These are phyloP conservation scores for Lepisosteus oculatus DNA, from an alignment of 2,113 vertebrate genomes.

Conservation along the genomic window DNA sequence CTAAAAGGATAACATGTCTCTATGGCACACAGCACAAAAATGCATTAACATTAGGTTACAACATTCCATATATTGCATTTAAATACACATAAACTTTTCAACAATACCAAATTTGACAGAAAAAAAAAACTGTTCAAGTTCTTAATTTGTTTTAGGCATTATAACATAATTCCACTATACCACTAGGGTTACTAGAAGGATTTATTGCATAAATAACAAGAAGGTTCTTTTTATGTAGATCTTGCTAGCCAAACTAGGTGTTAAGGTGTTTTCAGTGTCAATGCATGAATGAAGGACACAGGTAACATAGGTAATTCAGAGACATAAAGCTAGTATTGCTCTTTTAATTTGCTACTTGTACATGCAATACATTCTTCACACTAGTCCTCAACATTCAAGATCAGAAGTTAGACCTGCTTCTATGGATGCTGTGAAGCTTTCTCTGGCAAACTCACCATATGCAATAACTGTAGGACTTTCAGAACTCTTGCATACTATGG, in stretches of 20 bases:
- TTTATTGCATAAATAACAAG: slow-evolving; percentile 51
- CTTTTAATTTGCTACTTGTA: slow-evolving; percentile 20
- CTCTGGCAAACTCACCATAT: too few species aligned
- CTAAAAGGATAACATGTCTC: slow-evolving; percentile 1
- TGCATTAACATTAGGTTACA: not conserved
- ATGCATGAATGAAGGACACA: not conserved
- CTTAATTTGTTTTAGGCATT: slow-evolving; percentile 28
- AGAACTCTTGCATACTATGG: too few species aligned
- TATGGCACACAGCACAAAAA: not conserved
- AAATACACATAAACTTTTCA: slow-evolving; percentile 18
- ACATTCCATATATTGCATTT: slow-evolving; percentile 28
- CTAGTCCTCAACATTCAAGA: slow-evolving; percentile 22
- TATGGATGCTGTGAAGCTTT: too few species aligned
- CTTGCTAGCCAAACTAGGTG: slow-evolving; percentile 48
- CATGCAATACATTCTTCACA: slow-evolving; percentile 20
- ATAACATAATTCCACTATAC: slow-evolving; percentile 4
- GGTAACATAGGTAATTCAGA: not conserved
- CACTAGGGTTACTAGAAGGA: slow-evolving; percentile 24
- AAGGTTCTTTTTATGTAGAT: slow-evolving; percentile 28
- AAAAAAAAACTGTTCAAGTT: not conserved
- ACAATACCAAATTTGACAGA: not conserved
- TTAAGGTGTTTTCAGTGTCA: not conserved
- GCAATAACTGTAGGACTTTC: too few species aligned
- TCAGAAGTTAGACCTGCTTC: not conserved
- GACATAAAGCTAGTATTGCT: not conserved